Base-by-base conservation (phyloP, 2,888 invertebrate species). In the Yponomeuta sedellus region DNA sequence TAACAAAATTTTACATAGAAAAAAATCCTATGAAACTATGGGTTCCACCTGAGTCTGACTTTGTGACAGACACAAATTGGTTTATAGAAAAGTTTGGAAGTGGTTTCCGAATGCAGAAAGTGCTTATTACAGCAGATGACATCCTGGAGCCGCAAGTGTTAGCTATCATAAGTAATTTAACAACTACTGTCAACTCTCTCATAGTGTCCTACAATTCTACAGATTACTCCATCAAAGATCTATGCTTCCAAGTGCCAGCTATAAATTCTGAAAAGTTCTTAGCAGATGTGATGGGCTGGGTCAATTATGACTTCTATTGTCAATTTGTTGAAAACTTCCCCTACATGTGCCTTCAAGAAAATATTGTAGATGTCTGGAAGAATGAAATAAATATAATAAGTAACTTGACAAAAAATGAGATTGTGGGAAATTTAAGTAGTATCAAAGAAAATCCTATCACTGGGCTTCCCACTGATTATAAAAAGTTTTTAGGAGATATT, bases 1-100 rank as follows among this genome's bases (percentile, higher is more conserved):
- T 95, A 65, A 76, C 94, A 28, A 87, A 91, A 72, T 95, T 96
- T 81, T 91, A 93, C 68, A 93, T 94, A 78, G 96, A 96, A 83
- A 95, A 94, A 76, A 94, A 95, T 82, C 95, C 96, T 0, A 82
- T 95, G 74, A 94, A 94, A 74, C 82, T 96, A 71, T 96, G 96
- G 96, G 94, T 96, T 25, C 95, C 95, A 12, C 93, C 93, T 59
- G 92, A 94, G 59, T 95, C 95, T 0, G 92, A 94, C 68, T 96
- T 95, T 77, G 92, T 93, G 58, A 79, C 83, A 70, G 94, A 95
- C 72, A 94, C 95, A 5, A 93, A 95, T 74, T 96, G 96, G 95
- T 91, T 95, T 67, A 93, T 95, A 77, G 83, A 92, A 20, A 93
- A 93, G 68, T 94, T 95, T 80, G 92, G 94, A 67, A 93, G 92